These are phyloP conservation scores for Lepidocyrtinus sp. DNA, from an alignment of 2,888 invertebrate genomes.

Conservation along the genomic window DNA sequence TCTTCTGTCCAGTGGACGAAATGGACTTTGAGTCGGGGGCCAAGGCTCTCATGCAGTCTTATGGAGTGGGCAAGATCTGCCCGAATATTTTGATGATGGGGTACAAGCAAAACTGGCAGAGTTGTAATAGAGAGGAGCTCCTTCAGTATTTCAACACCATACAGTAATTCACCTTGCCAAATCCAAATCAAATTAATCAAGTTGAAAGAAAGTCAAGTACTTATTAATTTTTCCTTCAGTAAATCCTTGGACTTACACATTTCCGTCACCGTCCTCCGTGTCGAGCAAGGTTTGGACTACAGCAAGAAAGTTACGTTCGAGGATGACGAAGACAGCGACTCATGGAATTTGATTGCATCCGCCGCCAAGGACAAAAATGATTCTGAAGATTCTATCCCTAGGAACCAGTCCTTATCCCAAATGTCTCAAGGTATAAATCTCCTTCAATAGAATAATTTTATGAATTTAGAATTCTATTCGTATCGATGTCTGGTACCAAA, in stretches of 20 bases:
- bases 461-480: no score
- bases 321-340: slow-evolving; percentile 56
- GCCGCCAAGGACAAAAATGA: slow-evolving; percentile 60
- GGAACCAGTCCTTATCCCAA: slow-evolving; percentile 69
- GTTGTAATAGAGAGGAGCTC: slow-evolving; percentile 72
- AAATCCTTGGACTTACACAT: slow-evolving; percentile 94
- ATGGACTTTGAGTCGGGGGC: slow-evolving; percentile 67
- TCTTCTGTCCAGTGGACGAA: slow-evolving; percentile 73
- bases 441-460: no score
- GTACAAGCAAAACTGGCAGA: slow-evolving; percentile 76
- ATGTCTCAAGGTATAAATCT: slow-evolving; percentile 70
- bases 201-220: background rate
- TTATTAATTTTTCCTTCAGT: slow-evolving; percentile 73
- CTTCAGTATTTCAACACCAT: slow-evolving; percentile 76
- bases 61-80: slow-evolving; percentile 75
- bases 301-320: slow-evolving; percentile 72
- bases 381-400: slow-evolving; percentile 66
- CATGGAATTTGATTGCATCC: slow-evolving; percentile 49
- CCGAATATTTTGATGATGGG: slow-evolving; percentile 75
- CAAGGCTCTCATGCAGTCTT: slow-evolving; percentile 72
- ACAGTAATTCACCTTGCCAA: slow-evolving; percentile 72
- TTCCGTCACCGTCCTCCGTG: slow-evolving; percentile 90
- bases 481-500: background rate
- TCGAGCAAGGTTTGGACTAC: slow-evolving; percentile 89
- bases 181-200: background rate